Evolutionary conservation across 1,140 invertebrate genomes (phyloP).

Genomic region (Eupristina koningsbergeri): DNA sequence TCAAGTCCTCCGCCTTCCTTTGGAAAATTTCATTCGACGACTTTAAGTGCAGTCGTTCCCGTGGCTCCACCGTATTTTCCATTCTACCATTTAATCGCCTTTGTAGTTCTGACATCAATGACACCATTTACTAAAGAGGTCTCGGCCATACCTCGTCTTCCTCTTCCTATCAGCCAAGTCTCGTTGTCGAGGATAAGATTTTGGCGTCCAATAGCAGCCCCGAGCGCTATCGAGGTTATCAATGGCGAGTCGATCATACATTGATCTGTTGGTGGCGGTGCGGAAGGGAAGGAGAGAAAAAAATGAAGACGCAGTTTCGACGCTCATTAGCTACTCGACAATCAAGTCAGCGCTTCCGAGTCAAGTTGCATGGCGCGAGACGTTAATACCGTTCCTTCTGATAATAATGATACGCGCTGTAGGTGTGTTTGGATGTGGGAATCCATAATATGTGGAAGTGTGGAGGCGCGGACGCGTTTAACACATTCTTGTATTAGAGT

Average conservation of each 20-base stretch:
- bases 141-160: neutral
- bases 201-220: slow-evolving; percentile 27
- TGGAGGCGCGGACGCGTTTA: neutral
- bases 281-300: slow-evolving; percentile 38
- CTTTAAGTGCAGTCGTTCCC: slow-evolving; percentile 15
- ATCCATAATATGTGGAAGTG: neutral
- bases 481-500: neutral
- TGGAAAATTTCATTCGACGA: slow-evolving; percentile 14
- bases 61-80: slow-evolving; percentile 56
- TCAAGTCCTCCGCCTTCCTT: neutral
- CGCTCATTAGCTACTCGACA: slow-evolving; percentile 63
- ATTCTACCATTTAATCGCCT: slow-evolving; percentile 56
- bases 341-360: slow-evolving; percentile 61
- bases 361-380: neutral
- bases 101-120: slow-evolving; percentile 58
- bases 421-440: neutral
- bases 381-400: too few species aligned
- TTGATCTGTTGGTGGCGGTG: slow-evolving; percentile 42
- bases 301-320: neutral
- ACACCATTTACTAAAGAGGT: slow-evolving; percentile 55
- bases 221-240: slow-evolving; percentile 4
- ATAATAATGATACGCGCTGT: neutral
- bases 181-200: slow-evolving; percentile 48
- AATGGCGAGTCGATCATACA: slow-evolving; percentile 46
- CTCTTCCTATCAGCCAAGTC: neutral